Evolutionary conservation across 2,113 vertebrate genomes (phyloP).

Genomic region (Microcebus griseorufus): DNA sequence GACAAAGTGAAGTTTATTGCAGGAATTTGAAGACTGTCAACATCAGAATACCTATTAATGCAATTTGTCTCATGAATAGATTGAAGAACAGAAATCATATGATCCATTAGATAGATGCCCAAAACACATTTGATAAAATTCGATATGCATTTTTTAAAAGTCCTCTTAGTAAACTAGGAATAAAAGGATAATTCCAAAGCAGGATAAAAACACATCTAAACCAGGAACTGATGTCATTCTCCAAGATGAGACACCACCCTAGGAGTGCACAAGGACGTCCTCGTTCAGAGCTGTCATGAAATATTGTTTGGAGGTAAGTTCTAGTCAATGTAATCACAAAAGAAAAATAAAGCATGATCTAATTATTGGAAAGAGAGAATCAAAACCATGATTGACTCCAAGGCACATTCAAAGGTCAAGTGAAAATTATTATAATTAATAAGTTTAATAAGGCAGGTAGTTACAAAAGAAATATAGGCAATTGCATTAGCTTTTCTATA

Average conservation of each 20-base stretch:
- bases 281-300: background rate
- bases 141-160: background rate
- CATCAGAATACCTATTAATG: background rate
- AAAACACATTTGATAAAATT: background rate
- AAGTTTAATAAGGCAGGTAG: background rate
- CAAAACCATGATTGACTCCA: background rate
- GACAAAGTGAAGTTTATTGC: constrained; percentile 11
- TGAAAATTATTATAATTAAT: constrained; percentile 35
- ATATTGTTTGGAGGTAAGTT: background rate
- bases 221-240: background rate
- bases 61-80: background rate
- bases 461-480: constrained; percentile 32
- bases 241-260: background rate
- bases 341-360: background rate
- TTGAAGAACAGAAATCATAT: background rate
- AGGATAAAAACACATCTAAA: background rate
- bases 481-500: background rate
- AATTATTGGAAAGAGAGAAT: constrained; percentile 22
- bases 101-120: background rate
- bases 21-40: background rate
- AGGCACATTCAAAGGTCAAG: background rate
- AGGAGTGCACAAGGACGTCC: background rate
- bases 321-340: background rate
- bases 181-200: constrained; percentile 13
- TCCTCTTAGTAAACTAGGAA: background rate